Conservation (phyloP, 2,113 vertebrate genomes). For the Cyprinodon brontotheroides region DNA sequence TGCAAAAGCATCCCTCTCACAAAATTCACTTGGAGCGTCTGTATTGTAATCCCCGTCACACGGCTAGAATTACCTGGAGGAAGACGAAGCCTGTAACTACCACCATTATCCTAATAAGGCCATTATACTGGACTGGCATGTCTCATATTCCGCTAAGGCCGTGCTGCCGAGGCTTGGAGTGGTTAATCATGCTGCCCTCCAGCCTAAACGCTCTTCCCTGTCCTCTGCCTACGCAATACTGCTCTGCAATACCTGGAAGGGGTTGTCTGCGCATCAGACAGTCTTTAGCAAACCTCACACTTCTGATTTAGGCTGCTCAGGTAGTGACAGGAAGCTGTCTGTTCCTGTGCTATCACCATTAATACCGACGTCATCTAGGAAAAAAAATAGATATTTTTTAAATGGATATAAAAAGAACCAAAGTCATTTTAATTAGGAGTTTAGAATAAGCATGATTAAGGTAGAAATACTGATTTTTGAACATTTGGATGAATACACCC, state of each 20-base stretch:
- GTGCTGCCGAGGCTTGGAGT: slow-evolving; percentile 47
- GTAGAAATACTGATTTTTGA: background rate
- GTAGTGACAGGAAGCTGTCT: slow-evolving; percentile 14
- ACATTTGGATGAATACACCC: background rate
- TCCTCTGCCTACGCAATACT: slow-evolving; percentile 42
- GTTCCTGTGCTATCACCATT: slow-evolving; percentile 20
- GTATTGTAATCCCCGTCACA: slow-evolving; percentile 49
- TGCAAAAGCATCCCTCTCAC: slow-evolving; percentile 15
- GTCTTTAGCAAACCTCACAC: slow-evolving; percentile 13
- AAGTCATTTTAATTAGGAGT: background rate
- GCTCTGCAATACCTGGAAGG: slow-evolving; percentile 21
- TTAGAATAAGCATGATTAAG: background rate
- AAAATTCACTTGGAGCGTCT: slow-evolving; percentile 60
- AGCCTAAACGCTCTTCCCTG: slow-evolving; percentile 37
- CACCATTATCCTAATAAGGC: slow-evolving; percentile 78
- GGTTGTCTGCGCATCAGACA: slow-evolving; percentile 3
- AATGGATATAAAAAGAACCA: background rate
- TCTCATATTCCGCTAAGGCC: slow-evolving; percentile 47
- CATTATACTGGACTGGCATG: slow-evolving; percentile 61
- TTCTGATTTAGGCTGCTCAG: slow-evolving; percentile 7
- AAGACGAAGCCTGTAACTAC: slow-evolving; percentile 66
- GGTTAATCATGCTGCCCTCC: slow-evolving; percentile 67
- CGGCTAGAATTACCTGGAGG: slow-evolving; percentile 66
- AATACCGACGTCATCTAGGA: slow-evolving; percentile 12
- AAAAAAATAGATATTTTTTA: background rate